These are phyloP conservation scores for Drosophila picticornis DNA, from an alignment of 2,888 invertebrate species.

Conservation along the genomic window DNA sequence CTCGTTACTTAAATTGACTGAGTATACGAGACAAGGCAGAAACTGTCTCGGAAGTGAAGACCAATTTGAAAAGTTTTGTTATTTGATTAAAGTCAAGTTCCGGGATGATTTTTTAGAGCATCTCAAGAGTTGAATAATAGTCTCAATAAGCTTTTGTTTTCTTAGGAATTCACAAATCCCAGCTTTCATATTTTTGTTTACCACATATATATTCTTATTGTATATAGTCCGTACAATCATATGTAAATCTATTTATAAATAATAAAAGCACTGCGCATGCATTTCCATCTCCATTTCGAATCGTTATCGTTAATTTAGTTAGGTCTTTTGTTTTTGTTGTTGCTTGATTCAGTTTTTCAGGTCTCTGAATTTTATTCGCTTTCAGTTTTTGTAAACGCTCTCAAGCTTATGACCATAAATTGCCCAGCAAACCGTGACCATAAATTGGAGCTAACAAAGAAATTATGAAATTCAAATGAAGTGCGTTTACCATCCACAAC, in stretches of 20 bases:
- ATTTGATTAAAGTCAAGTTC: neutral
- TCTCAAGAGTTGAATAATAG: neutral
- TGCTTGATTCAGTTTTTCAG: slow-evolving; percentile 23
- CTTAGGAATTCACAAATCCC: neutral
- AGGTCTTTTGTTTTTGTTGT: slow-evolving; percentile 51
- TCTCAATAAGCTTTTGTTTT: slow-evolving; percentile 29
- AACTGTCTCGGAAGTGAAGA: neutral
- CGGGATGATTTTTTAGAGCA: neutral
- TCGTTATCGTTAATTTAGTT: slow-evolving; percentile 80
- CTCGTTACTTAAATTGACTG: slow-evolving; percentile 47
- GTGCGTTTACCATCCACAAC: slow-evolving; percentile 62
- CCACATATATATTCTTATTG: slow-evolving; percentile 12
- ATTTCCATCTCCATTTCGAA: slow-evolving; percentile 67
- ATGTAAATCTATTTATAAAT: slow-evolving; percentile 54
- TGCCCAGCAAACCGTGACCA: slow-evolving; percentile 78
- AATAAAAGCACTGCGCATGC: slow-evolving; percentile 38
- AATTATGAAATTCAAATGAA: slow-evolving; percentile 82
- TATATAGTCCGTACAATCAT: slow-evolving; percentile 20
- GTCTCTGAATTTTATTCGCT: slow-evolving; percentile 47
- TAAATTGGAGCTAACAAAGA: slow-evolving; percentile 81
- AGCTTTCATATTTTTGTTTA: slow-evolving; percentile 17
- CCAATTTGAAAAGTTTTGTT: slow-evolving; percentile 1
- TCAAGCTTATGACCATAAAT: slow-evolving; percentile 78
- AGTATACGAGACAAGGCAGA: slow-evolving; percentile 8
- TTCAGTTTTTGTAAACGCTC: slow-evolving; percentile 69